These are phyloP conservation scores for Trogon surrucura DNA, from an alignment of 2,113 vertebrate genomes.

Conservation along the genomic window DNA sequence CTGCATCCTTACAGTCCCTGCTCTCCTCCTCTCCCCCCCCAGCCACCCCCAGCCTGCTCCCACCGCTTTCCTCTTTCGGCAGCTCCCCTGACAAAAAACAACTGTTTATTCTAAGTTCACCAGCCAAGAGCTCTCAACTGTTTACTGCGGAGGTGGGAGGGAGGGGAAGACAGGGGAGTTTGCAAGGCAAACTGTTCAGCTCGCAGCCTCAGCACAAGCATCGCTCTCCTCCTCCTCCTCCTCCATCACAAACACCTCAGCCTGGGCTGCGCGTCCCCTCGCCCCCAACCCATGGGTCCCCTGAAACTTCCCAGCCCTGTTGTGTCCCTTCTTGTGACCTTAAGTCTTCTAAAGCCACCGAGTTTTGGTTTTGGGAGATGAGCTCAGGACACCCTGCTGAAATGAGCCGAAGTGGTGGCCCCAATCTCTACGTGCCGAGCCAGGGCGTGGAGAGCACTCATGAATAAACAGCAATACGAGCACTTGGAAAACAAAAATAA, in stretches of 20 bases:
- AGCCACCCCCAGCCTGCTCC: conserved; percentile 28
- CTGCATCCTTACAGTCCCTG: not conserved
- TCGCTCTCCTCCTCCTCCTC: not conserved
- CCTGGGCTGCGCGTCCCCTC: not conserved
- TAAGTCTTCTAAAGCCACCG: rapidly evolving
- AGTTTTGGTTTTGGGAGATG: not conserved
- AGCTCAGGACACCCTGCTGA: rapidly evolving
- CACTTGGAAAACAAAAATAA: not conserved
- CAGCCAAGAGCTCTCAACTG: conserved; percentile 21
- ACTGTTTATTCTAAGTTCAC: not conserved
- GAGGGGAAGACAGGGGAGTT: not conserved
- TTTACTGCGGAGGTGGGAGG: not conserved
- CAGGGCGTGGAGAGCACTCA: not conserved
- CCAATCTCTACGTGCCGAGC: not conserved
- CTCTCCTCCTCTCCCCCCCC: not conserved
- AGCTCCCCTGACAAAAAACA: conserved; percentile 1
- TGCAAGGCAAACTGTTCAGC: not conserved
- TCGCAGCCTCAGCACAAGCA: rapidly evolving
- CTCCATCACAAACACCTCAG: rapidly evolving
- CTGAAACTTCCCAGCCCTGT: not conserved
- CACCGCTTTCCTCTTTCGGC: conserved; percentile 50
- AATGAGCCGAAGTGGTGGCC: not conserved
- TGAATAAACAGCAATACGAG: not conserved
- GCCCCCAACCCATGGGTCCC: rapidly evolving
- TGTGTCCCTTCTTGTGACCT: rapidly evolving